Percentiles rank a stretch among this genome's conserved stretches.
phyloP scores from a whole-genome alignment of 2,888 invertebrate species.

The Hetaerina titia region DNA sequence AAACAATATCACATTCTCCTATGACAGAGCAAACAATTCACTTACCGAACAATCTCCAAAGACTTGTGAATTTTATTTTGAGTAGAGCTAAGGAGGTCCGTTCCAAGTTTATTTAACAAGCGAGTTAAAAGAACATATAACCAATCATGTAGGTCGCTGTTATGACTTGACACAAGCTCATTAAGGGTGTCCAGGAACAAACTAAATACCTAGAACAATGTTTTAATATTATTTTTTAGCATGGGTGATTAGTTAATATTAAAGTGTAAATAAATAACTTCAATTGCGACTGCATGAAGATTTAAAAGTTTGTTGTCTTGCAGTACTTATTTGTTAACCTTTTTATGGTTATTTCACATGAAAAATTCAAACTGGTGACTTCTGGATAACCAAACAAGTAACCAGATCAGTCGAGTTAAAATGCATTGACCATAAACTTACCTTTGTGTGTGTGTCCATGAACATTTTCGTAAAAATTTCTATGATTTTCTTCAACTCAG shows the following conservation, averaged over 20 bases:
- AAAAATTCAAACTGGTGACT: background rate
- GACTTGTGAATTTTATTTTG: constrained; percentile 94
- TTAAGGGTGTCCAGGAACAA: constrained; percentile 95
- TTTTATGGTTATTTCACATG: background rate
- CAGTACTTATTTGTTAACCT: background rate
- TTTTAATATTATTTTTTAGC: background rate
- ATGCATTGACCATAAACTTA: constrained; percentile 71
- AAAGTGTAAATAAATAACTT: too few species aligned
- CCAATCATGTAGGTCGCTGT: constrained; percentile 94
- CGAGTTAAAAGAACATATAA: constrained; percentile 93
- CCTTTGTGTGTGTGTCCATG: constrained; percentile 96
- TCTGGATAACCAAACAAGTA: background rate
- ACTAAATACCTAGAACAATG: constrained; percentile 85
- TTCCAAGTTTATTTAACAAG: constrained; percentile 92
- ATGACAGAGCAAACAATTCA: background rate
- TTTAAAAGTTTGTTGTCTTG: background rate
- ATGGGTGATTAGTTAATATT: background rate
- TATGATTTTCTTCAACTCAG: constrained; percentile 90
- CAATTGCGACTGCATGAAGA: too few species aligned
- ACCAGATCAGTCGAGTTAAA: background rate
- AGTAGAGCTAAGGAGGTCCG: constrained; percentile 94
- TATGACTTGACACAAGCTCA: constrained; percentile 92
- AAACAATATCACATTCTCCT: background rate
- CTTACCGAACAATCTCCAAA: constrained; percentile 86
- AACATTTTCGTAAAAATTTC: constrained; percentile 98